These are phyloP conservation scores for Pandemis corylana DNA, from an alignment of 2,888 invertebrate genomes.

Conservation along the genomic window DNA sequence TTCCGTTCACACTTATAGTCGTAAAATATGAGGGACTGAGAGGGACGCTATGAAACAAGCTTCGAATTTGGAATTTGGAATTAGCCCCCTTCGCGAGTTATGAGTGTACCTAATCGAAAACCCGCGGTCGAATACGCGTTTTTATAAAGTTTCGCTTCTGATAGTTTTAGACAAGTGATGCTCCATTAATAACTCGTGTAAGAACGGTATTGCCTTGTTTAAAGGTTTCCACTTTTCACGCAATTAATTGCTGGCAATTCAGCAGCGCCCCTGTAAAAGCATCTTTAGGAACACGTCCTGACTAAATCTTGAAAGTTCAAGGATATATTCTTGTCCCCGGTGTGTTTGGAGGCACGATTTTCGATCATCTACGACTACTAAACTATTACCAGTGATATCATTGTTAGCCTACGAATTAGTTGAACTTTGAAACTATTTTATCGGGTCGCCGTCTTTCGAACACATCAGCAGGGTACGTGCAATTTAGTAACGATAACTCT, in stretches of 20 bases:
- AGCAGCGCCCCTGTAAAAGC: neutral
- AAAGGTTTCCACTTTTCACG: too few species aligned
- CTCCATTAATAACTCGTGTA: too few species aligned
- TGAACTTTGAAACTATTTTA: constrained; percentile 8
- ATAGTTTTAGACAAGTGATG: neutral
- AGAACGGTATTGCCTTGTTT: neutral
- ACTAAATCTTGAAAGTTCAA: neutral
- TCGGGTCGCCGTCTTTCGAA: constrained; percentile 1
- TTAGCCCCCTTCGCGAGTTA: too few species aligned
- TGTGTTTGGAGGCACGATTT: neutral
- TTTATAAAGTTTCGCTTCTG: neutral
- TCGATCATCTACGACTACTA: neutral
- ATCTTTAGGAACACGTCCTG: neutral
- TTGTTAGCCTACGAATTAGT: constrained; percentile 1
- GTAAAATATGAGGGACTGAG: too few species aligned
- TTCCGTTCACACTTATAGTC: neutral
- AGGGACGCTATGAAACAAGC: too few species aligned
- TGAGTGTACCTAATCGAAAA: too few species aligned
- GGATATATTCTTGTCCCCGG: neutral
- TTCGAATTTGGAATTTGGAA: too few species aligned
- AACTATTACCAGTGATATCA: neutral
- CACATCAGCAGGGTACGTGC: constrained; percentile 13
- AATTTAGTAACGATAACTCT: constrained; percentile 18
- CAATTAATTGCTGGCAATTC: too few species aligned
- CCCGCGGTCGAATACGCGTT: too few species aligned